These are phyloP conservation scores for Trochalopteron elliotii DNA, from an alignment of 2,113 vertebrate species.

Conservation along the genomic window DNA sequence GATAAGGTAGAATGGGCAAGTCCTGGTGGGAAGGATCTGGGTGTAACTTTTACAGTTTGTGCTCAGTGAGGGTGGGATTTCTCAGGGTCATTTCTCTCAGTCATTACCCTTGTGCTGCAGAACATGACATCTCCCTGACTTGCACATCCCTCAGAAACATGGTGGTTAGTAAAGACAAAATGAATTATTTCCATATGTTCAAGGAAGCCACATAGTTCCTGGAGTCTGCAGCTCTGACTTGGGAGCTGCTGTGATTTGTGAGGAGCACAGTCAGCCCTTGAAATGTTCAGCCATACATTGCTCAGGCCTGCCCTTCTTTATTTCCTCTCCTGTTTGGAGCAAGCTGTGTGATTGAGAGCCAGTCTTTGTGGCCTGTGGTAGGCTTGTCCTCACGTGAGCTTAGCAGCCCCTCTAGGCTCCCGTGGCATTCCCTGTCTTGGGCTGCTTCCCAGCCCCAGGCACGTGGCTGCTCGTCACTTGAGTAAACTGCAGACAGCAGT, in stretches of 20 bases:
- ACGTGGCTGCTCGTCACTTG: not conserved
- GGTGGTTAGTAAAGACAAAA: not conserved
- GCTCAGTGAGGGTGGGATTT: not conserved
- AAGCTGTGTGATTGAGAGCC: not conserved
- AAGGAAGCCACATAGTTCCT: not conserved
- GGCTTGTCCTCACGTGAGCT: not conserved
- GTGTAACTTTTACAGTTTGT: not conserved
- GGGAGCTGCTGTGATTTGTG: not conserved
- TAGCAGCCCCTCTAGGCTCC: not conserved
- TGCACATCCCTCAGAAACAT: not conserved
- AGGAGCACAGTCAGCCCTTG: not conserved
- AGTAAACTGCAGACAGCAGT: slow-evolving; percentile 12
- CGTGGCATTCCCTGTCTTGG: not conserved
- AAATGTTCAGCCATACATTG: not conserved
- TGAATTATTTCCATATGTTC: not conserved
- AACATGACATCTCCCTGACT: not conserved
- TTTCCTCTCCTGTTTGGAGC: not conserved
- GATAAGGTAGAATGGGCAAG: not conserved
- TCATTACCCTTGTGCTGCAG: not conserved
- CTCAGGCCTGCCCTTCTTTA: not conserved
- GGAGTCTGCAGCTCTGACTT: not conserved
- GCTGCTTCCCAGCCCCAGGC: not conserved
- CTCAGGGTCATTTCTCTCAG: not conserved
- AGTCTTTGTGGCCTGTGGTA: not conserved
- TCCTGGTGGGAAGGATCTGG: not conserved